Conservation (phyloP, 2,797 vertebrate species). For the Neosalanx taihuensis region DNA sequence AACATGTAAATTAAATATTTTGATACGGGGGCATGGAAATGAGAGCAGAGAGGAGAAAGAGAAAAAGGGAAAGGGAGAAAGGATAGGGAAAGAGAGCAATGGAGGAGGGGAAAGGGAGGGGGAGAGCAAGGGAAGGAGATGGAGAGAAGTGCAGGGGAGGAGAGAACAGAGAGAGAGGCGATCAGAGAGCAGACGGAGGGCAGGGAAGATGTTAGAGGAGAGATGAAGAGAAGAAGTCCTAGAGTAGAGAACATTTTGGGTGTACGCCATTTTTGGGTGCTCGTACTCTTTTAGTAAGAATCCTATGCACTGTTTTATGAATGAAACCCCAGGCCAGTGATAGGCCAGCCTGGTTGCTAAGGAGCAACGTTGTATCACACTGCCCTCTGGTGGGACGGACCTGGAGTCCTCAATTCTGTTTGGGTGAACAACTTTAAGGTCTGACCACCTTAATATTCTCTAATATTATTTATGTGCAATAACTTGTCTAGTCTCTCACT, state of each 20-base stretch:
- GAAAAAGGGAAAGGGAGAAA: neutral
- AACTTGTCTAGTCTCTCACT: too few species aligned
- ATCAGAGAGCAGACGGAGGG: neutral
- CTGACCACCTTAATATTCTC: too few species aligned
- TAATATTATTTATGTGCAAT: too few species aligned
- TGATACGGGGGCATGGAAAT: neutral
- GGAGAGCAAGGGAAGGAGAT: slow-evolving; percentile 11
- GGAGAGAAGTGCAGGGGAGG: slow-evolving; percentile 18
- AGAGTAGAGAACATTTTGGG: too few species aligned
- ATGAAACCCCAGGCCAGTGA: too few species aligned
- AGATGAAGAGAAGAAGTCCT: too few species aligned
- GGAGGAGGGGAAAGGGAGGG: neutral
- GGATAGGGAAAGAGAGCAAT: slow-evolving; percentile 1
- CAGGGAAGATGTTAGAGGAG: neutral
- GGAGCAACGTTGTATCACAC: neutral
- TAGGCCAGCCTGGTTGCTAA: too few species aligned
- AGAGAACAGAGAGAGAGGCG: slow-evolving; percentile 1
- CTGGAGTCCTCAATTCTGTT: neutral
- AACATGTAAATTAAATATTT: neutral
- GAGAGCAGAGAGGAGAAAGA: neutral
- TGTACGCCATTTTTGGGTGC: too few species aligned
- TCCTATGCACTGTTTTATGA: too few species aligned
- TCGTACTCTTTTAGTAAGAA: too few species aligned
- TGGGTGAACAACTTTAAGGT: too few species aligned
- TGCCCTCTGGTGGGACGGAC: slow-evolving; percentile 35